Base-by-base conservation (phyloP, 2,113 vertebrate genomes). In the Periophthalmodon schlosseri region DNA sequence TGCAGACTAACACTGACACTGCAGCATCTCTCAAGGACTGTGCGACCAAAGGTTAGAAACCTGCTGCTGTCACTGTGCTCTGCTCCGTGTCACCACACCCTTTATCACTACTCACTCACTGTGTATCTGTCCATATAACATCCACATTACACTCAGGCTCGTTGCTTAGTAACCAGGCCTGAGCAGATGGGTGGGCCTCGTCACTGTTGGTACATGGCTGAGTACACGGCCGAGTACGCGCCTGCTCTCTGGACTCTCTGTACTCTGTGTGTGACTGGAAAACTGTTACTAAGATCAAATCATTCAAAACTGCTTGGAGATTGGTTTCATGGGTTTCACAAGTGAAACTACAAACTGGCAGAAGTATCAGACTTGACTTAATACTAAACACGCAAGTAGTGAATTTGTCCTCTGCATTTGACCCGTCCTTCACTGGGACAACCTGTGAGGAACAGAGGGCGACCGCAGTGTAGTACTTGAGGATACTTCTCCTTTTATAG, bases 1-100 rank as follows among this genome's bases (percentile, higher is more conserved):
- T 65, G 63, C 33, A n/a, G 34, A 39, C 3, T 44, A 20, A 14
- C 14, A 13, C 63, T 65, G 63, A 14, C 14, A 13, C 63, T 65
- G 63, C 63, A 65, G 20, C 63, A 10, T 65, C 34, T 36, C 61
- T 65, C 63, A 65, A 65, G 63, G 63, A 65, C 34, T 65, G 34
- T 1, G 16, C 36, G 10, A 65, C 63, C 63, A 65, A 65, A 65
- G 63, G 18, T 36, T 65, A n/a, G 3, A 65, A 13, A 20, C 8
- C 34, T 5, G 63, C 33, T 65, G 63, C 63, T n/a, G 18, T 44
- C 33, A 12, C 34, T 65, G 34, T 65, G 63, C 20, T n/a, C 14
- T 18, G 39, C 39, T 16, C 24, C 14, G 1, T 23, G 44, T 46
- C 44, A 46, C 28, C 52, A 10, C 52, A n/a, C 16, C 12, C 34